Evolutionary conservation across 2,888 invertebrate genomes (phyloP), one percentile per base, ranked within the genome.

Genomic region (Creontiades dilutus): DNA sequence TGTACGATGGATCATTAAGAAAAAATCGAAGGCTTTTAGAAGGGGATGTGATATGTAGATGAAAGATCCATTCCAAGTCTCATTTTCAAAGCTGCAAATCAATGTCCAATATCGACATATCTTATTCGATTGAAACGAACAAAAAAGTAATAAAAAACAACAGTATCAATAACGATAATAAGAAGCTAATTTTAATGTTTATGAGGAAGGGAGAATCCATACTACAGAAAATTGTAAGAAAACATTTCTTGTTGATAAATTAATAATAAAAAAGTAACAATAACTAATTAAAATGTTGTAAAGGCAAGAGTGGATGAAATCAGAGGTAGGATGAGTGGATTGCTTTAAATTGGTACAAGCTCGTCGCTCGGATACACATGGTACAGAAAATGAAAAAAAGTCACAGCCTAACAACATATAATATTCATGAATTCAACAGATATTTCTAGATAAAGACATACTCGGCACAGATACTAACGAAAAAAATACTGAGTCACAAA

Each of bases 381-480:
- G 23, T 7, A 68, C 11, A 12, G 68, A 23, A 12, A 11, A 23
- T 0, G 23, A 68, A 23, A 23, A 68, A 68, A 68, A 68, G 23
- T 68, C 68, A 68, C 68, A 68, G 68, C 68, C 68, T 68, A 68
- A 68, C 11, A 68, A 68, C 16, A 57, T 7, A 37, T 52, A 68
- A 68, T 68, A 68, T 68, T 23, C 68, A 68, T 68, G 23, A 19
- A 68, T 23, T 23, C 23, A 68, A 12, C 19, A 5, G 68, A 12
- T 4, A 23, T 23, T 68, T 23, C 68, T 11, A 68, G 68, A 57
- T 16, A 37, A 37, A n/a, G n/a, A n/a, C n/a, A n/a, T 37, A 37
- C 37, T 4, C 37, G 7, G 2, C 37, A 37, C 37, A 37, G 7
- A 37, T 37, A 37, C 37, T 37, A 4, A 37, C 37, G 37, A 37